A percentile compares a stretch with the other conserved stretches of the same genome.
phyloP scores from a whole-genome alignment of 92 coral and sea anemone genomes.

The Chrysogorgia sp. region DNA sequence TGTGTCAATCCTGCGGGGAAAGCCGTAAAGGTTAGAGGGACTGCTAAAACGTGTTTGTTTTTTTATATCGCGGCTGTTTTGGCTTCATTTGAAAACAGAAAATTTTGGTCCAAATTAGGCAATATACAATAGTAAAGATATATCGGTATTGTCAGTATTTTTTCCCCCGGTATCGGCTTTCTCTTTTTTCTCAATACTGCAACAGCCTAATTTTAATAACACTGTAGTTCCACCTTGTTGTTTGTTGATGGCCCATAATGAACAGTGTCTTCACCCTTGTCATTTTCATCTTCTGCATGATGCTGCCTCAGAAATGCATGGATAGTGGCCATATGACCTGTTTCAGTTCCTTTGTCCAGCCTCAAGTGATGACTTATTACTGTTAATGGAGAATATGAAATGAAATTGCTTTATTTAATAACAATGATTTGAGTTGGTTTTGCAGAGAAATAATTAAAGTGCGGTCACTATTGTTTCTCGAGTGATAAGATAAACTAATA shows the following conservation, averaged over 20 bases:
- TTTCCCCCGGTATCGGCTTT: too few relatives aligned
- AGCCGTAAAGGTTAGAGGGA: too few relatives aligned
- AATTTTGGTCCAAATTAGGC: too few relatives aligned
- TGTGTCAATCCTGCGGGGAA: too few relatives aligned
- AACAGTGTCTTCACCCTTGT: constrained; percentile 63
- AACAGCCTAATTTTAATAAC: neutral
- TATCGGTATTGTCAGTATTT: too few relatives aligned
- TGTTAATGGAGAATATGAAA: constrained; percentile 18
- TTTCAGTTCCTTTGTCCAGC: constrained; percentile 75
- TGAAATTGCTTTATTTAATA: neutral
- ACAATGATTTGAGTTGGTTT: neutral
- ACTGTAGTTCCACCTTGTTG: constrained; percentile 57
- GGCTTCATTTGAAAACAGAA: too few relatives aligned
- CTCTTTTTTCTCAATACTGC: too few relatives aligned
- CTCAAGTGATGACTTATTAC: constrained; percentile 67
- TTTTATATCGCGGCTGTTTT: too few relatives aligned
- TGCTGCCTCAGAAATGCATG: constrained; percentile 64
- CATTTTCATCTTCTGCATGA: constrained; percentile 28
- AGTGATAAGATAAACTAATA: too few relatives aligned
- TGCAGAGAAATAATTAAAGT: neutral
- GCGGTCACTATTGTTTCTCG: neutral
- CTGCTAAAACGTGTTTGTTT: too few relatives aligned
- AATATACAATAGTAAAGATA: too few relatives aligned
- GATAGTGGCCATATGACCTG: constrained; percentile 72
- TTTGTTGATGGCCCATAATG: constrained; percentile 70